Base-by-base conservation (phyloP, 2,113 vertebrate genomes). In the Leptobrachium ailaonicum region DNA sequence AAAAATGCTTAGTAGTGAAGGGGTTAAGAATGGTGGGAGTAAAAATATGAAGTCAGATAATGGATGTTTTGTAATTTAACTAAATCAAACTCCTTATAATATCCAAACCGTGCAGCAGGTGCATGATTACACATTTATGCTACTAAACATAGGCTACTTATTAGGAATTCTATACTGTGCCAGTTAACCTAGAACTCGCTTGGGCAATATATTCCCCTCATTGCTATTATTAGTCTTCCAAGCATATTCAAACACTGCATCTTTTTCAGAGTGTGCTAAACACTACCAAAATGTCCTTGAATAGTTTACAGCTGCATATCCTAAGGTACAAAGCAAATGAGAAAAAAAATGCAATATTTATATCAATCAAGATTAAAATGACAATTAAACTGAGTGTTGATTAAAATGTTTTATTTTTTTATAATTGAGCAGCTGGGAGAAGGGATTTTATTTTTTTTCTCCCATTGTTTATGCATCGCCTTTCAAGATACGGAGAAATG, bases 361-460 rank as follows among this genome's bases (percentile, higher is more conserved):
- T 67, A 73, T 73, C 63, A 73, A 80, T 79, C 77, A 73, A 73
- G 14, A 67, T 73, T 58, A 67, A 67, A 73, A 79, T 79, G 70
- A 73, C 47, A 79, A 73, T 79, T 73, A 44, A 73, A 66, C 67
- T 66, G 60, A 73, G 41, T 44, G 14, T 80, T 80, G 77, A 73
- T 73, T 79, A 79, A 79, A 73, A 79, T 79, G 58, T 73, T 73
- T 80, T 66, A 66, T 80, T 54, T 73, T 54, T 73, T 80, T 73
- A 58, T 73, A 80, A 80, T 67, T 73, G 71, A 80, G 50, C 77
- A 80, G 77, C 77, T 80, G 77, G 60, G 47, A 80, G 40, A 60
- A 13, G 53, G 54, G 60, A 8, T 32, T 63, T 79, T 32, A 32
- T 32, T 32, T 32, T 32, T 32, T 32, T 32, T 32, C 20, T 79